Conservation (phyloP, 2,888 invertebrate species). For the Drosophila pseudotakahashii region DNA sequence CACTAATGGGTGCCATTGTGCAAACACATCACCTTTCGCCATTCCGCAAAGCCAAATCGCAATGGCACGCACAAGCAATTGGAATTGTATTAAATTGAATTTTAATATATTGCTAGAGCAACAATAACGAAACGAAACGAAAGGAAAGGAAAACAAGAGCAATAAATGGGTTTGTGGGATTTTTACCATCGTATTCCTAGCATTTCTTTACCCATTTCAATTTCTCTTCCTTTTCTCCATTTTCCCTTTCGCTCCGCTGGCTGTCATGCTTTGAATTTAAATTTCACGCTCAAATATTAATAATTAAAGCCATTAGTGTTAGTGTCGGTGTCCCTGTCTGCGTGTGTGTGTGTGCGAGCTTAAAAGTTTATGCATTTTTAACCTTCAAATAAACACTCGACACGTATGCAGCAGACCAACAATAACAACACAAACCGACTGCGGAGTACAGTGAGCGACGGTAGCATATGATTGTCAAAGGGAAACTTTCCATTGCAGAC, state of each 20-base stretch:
- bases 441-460: slow-evolving; percentile 25
- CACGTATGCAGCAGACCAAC: slow-evolving; percentile 53
- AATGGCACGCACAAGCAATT: slow-evolving; percentile 72
- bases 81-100: slow-evolving; percentile 78
- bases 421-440: slow-evolving; percentile 27
- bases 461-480: neutral
- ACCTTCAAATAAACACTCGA: slow-evolving; percentile 66
- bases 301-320: slow-evolving; percentile 61
- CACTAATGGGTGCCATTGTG: slow-evolving; percentile 27
- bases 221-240: neutral
- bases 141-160: slow-evolving; percentile 4
- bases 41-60: slow-evolving; percentile 29
- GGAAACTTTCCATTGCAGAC: neutral
- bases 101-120: slow-evolving; percentile 63
- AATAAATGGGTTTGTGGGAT: neutral
- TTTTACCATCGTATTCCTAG: neutral
- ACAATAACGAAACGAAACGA: slow-evolving; percentile 26
- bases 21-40: slow-evolving; percentile 58
- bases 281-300: slow-evolving; percentile 72
- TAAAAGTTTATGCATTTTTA: slow-evolving; percentile 67
- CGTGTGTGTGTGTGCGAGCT: slow-evolving; percentile 25
- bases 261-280: slow-evolving; percentile 71
- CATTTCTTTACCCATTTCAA: neutral
- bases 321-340: slow-evolving; percentile 22
- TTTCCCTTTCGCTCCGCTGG: slow-evolving; percentile 19